Evolutionary conservation across 2,888 invertebrate species (phyloP), one percentile per base, ranked within the genome.

Genomic region (Dryadula phaetusa): DNA sequence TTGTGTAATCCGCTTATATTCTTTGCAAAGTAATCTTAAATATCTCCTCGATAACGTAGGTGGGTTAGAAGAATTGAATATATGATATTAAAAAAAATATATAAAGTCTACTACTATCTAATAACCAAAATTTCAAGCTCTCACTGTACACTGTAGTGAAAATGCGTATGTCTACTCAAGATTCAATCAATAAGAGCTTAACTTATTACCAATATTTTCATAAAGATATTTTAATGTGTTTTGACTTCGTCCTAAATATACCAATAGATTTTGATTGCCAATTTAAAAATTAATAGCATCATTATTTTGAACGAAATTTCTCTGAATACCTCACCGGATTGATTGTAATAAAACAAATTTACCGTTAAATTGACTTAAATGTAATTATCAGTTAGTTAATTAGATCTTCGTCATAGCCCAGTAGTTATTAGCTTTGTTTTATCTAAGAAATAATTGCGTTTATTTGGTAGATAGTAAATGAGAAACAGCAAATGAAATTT

Each of bases 321-420:
- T 56, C 40, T n/a, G 56, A 56, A 56, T 40, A 56, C 40, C 34
- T 20, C 52, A 62, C 20, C 28, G 52, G 56, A 34, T 22, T 40
- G 16, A 70, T 67, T 61, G 34, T 67, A 70, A 67, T 62, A 61
- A 52, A 72, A 70, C 44, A 66, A 69, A 64, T 62, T 56, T 63
- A 67, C 65, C 79, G 78, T 77, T 77, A 83, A 86, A 87, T 86
- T 81, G 77, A 76, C 79, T 79, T 75, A 84, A 82, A 83, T 78
- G 80, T 78, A 87, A 89, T 87, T 88, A 86, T 78, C 80, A 79
- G 77, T 79, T 74, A 75, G 77, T 83, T 83, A 86, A 86, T 87
- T 83, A 79, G 82, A 81, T 82, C 79, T 84, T 73, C 76, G 74
- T 78, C 67, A 62, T 72, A 71, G 70, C 68, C 64, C 67, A 69